Evolutionary conservation across 1,140 invertebrate genomes (phyloP), one percentile per base, ranked within the genome.

Genomic region (Anagrus nilaparvatae): DNA sequence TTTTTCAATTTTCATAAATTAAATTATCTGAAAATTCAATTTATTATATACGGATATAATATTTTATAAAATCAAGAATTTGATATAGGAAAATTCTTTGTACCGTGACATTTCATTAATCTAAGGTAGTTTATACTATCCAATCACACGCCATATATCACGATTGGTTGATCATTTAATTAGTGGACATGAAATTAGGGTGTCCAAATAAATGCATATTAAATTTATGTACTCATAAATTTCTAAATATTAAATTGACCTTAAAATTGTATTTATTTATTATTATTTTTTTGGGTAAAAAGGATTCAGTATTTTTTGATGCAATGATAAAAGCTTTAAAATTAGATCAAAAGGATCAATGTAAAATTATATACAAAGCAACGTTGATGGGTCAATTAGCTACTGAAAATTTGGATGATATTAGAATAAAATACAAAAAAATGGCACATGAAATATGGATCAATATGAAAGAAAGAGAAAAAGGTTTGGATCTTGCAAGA

Each of bases 221-320:
- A 46, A n/a, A 39, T 29, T 23, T 28, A 28, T 29, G 4, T 4
- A 17, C 18, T 5, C 4, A 30, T 21, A 27, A 30, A 20, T 13
- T 5, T 12, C 1, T 12, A 20, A 5, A 25, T 24, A 23, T 3
- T 29, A 33, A 18, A 7, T 20, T 5, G 19, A 14, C 28, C 24
- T 34, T 12, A 9, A 36, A 21, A 19, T 1, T 13, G 17, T 14
- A 35, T 50, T 31, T 10, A 24, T 17, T n/a, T n/a, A n/a, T n/a
- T n/a, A n/a, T n/a, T n/a, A 45, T 52, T 48, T 47, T 54, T 17
- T n/a, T n/a, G n/a, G n/a, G n/a, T n/a, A n/a, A n/a, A n/a, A 43
- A 79, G 76, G 77, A 79, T 53, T 62, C 72, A 0, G 60, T 72
- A 14, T 76, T 76, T 46, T 78, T 74, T 49, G 73, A 77, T 24